phyloP scores from a whole-genome alignment of 1,140 invertebrate species.

The Zaprionus taronus region DNA sequence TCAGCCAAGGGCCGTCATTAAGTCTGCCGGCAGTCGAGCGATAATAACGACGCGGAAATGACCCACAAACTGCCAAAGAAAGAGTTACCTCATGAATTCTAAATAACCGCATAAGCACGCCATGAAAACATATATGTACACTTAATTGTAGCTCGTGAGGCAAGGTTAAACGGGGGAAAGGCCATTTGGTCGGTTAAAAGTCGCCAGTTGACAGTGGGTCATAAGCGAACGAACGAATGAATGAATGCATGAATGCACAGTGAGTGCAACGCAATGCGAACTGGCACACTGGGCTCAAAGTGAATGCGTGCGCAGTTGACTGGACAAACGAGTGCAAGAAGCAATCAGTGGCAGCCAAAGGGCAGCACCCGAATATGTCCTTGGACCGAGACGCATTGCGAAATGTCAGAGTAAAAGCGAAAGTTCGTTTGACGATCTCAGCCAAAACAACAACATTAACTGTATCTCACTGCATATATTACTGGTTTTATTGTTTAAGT shows the following conservation, averaged over 20 bases:
- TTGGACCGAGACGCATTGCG: not conserved
- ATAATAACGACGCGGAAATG: not conserved
- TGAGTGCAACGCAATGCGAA: slow-evolving; percentile 29
- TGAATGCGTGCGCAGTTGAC: slow-evolving; percentile 40
- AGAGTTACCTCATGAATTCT: not conserved
- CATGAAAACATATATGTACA: not conserved
- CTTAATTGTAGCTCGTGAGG: not conserved
- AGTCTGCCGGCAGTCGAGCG: not conserved
- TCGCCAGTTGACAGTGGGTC: slow-evolving; percentile 32
- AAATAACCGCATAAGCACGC: not conserved
- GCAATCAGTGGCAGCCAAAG: not conserved
- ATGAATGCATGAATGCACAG: slow-evolving; percentile 54
- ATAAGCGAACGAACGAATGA: slow-evolving; percentile 45
- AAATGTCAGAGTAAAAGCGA: not conserved
- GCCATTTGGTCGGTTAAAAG: not conserved
- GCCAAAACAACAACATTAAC: not conserved
- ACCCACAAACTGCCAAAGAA: not conserved
- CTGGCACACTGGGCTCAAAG: slow-evolving; percentile 31
- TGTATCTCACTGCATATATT: not conserved
- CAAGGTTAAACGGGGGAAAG: not conserved
- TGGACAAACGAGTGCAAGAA: slow-evolving; percentile 31
- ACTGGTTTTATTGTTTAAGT: not conserved
- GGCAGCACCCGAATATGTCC: not conserved
- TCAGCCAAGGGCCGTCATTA: not conserved
- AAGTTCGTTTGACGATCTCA: not conserved